Evolutionary conservation across 53 echinoderm and acorn worm species (phyloP), one percentile per base, ranked within the genome.

Genomic region (Paracentrotus lividus): DNA sequence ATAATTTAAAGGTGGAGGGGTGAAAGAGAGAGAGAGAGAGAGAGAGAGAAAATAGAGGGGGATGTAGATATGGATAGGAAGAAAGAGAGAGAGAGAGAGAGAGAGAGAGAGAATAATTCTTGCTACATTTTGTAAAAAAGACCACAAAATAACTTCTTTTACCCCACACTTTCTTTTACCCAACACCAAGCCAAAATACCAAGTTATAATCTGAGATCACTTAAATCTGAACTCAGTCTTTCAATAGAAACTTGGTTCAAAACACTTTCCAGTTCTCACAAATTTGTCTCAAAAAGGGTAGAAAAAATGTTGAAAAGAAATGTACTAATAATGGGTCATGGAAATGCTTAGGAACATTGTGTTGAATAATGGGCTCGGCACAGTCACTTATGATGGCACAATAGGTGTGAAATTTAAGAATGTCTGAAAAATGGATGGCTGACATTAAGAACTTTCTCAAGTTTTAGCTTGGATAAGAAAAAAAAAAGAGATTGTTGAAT

Each of bases 261-360:
- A 43, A 78, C 47, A 45, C 78, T 78, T 78, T 78, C 42, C 16
- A 43, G 44, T 45, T 9, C 26, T 78, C 44, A n/a, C 24, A 26
- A 47, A 78, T n/a, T 78, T 78, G 78, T 78, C 47, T 47, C 8
- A n/a, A 78, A 78, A n/a, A 0, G 78, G n/a, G 14, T 7, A 78
- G 45, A 78, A 78, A 45, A 45, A 20, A 78, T n/a, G 7, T 78
- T 45, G 45, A 78, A 78, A 78, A 45, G 78, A 78, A 78, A 78
- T 78, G 78, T 44, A 78, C 78, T 78, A 24, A 44, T 3, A 78
- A 12, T n/a, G n/a, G 44, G 78, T 47, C 78, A 78, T 47, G 78
- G 33, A 45, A 47, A 45, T 78, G 10, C n/a, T 38, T 78, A 26
- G 8, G 78, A 78, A 78, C 78, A 78, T 78, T 78, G 24, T 78